Evolutionary conservation across 2,113 vertebrate genomes (phyloP).

Genomic region (Alethe castanea): DNA sequence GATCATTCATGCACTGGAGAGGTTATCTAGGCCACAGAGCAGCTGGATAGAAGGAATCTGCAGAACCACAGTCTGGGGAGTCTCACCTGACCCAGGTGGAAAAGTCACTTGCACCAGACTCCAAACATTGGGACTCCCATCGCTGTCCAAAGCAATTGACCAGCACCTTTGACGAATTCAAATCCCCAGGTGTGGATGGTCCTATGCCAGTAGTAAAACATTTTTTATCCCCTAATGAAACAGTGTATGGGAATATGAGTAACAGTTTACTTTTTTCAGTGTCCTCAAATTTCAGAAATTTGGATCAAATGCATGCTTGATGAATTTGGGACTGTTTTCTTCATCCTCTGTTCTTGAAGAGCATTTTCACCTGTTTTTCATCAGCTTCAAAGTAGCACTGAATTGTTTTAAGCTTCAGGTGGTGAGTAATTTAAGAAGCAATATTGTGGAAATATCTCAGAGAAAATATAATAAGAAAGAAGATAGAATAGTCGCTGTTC

Average conservation of each 20-base stretch:
- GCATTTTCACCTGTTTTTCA: not conserved
- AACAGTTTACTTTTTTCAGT: not conserved
- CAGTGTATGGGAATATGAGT: not conserved
- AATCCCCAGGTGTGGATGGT: not conserved
- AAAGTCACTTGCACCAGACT: not conserved
- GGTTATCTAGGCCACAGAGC: no score
- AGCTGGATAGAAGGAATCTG: not conserved
- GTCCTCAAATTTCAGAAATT: not conserved
- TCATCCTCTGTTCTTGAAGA: not conserved
- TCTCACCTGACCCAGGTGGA: not conserved
- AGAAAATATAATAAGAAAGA: not conserved
- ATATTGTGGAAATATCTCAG: not conserved
- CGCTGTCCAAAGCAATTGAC: rapidly evolving
- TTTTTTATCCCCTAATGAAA: not conserved
- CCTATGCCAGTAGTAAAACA: not conserved
- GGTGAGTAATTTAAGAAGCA: not conserved
- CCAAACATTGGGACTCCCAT: not conserved
- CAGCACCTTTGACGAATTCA: not conserved
- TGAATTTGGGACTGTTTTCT: not conserved
- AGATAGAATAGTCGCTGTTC: not conserved
- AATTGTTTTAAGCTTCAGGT: not conserved
- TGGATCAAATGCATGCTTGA: not conserved
- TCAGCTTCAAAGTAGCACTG: not conserved
- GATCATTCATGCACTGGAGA: not conserved
- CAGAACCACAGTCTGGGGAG: not conserved